Conservation (phyloP, 2,888 invertebrate genomes). For the Myathropa florea region DNA sequence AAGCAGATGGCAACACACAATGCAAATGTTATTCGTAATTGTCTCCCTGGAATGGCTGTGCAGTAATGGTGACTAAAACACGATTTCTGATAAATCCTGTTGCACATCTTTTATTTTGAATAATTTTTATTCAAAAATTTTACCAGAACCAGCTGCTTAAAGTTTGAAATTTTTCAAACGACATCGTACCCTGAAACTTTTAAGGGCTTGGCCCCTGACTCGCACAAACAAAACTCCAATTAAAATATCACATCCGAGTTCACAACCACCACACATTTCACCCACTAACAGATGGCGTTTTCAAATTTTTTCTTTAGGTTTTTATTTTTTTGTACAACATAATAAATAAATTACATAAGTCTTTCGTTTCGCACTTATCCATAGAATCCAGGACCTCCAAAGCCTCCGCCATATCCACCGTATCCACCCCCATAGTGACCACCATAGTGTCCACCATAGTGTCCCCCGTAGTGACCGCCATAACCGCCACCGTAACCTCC, state of each 20-base stretch:
- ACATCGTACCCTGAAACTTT: no score
- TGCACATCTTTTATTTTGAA: no score
- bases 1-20: no score
- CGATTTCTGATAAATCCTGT: no score
- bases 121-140: no score
- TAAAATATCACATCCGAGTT: background rate
- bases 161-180: no score
- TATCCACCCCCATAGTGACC: slow-evolving; percentile 74
- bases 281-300: background rate
- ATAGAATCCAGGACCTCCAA: slow-evolving; percentile 34
- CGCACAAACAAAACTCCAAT: background rate
- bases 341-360: slow-evolving; percentile 36
- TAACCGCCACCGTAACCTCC: slow-evolving; percentile 16
- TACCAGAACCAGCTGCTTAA: no score
- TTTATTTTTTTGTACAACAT: slow-evolving; percentile 28
- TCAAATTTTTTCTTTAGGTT: background rate
- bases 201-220: background rate
- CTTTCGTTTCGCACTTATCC: background rate
- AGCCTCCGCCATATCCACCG: slow-evolving; percentile 26
- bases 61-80: no score
- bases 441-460: slow-evolving; percentile 74
- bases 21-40: no score
- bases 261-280: background rate
- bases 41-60: no score
- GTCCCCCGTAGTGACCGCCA: slow-evolving; percentile 41